phyloP scores from a whole-genome alignment of 2,113 vertebrate genomes.

The Collichthys lucidus region DNA sequence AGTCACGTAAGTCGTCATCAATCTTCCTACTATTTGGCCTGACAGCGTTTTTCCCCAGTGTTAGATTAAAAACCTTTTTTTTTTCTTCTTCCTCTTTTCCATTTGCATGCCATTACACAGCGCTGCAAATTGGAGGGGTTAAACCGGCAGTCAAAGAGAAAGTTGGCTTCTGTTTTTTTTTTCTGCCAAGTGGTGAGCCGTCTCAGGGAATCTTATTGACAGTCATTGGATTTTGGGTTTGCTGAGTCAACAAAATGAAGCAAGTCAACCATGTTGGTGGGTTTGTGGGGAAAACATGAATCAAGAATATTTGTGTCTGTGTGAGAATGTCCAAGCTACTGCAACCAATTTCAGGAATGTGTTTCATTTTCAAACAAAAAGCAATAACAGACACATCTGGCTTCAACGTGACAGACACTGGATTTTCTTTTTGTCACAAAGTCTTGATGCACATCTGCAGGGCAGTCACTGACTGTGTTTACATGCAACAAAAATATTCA shows the following conservation, averaged over 20 bases:
- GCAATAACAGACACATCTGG: not conserved
- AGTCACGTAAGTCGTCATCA: conserved; percentile 46
- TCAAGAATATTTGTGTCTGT: not conserved
- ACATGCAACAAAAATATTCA: too few relatives aligned
- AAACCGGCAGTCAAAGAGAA: conserved; percentile 31
- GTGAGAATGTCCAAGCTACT: too few relatives aligned
- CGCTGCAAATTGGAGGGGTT: conserved; percentile 33
- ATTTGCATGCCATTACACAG: conserved; percentile 55
- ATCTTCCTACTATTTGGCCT: conserved; percentile 47
- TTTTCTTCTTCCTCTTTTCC: not conserved
- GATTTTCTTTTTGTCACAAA: not conserved
- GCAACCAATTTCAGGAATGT: not conserved
- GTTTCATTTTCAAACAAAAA: not conserved
- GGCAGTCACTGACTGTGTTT: too few relatives aligned
- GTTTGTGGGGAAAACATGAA: conserved; percentile 24
- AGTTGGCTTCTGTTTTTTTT: not conserved
- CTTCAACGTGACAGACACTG: not conserved
- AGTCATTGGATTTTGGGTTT: conserved; percentile 52
- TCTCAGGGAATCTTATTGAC: conserved; percentile 22
- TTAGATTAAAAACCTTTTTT: conserved; percentile 27
- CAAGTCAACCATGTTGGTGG: conserved; percentile 27
- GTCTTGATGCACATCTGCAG: not conserved
- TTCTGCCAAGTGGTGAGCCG: not conserved
- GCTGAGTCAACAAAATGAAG: conserved; percentile 54
- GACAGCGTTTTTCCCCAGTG: conserved; percentile 31